These are phyloP conservation scores for Elanus axillaris DNA, from an alignment of 2,113 vertebrate genomes.

Conservation along the genomic window DNA sequence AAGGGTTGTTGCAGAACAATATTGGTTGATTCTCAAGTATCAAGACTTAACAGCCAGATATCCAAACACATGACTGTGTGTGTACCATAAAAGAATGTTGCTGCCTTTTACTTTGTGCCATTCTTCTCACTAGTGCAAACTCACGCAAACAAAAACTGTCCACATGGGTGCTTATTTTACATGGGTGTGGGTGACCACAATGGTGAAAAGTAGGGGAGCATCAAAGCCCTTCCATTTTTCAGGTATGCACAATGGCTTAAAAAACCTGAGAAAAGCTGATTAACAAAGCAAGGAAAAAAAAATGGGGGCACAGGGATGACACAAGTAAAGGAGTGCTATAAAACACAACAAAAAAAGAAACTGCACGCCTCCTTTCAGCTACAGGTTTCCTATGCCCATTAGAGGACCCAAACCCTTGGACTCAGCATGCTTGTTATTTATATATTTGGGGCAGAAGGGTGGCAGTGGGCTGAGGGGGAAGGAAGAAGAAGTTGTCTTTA, in stretches of 20 bases:
- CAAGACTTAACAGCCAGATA: background rate
- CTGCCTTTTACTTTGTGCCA: background rate
- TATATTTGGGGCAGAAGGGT: background rate
- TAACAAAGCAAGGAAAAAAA: background rate
- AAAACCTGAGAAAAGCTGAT: background rate
- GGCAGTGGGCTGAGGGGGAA: background rate
- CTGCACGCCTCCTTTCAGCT: background rate
- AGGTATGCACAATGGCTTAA: background rate
- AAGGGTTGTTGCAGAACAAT: background rate
- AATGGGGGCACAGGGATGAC: accelerated
- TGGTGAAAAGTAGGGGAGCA: background rate
- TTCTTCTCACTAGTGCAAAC: background rate
- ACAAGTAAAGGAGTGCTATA: background rate
- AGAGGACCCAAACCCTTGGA: background rate
- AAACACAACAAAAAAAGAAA: background rate
- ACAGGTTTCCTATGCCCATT: background rate
- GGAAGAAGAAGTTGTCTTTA: background rate
- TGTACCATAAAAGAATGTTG: background rate
- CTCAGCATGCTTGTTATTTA: background rate
- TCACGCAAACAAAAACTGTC: background rate
- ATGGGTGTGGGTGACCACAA: background rate
- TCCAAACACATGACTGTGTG: background rate
- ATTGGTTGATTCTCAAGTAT: background rate
- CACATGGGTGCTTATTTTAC: background rate
- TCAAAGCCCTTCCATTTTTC: background rate